These are phyloP conservation scores for Drosophila setifemur DNA, from an alignment of 1,140 invertebrate species.

Conservation along the genomic window DNA sequence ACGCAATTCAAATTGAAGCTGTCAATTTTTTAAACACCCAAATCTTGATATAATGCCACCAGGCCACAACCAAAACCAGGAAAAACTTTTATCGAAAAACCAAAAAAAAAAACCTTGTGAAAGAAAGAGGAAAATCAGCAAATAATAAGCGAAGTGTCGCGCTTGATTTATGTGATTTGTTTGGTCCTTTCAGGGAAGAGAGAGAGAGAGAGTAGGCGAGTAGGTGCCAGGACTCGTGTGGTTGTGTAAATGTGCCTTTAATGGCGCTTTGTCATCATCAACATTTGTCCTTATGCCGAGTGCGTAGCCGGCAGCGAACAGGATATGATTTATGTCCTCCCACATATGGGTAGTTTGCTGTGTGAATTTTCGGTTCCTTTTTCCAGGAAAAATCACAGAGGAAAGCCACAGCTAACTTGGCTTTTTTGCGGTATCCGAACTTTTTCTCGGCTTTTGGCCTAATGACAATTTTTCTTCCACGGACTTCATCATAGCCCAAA, in stretches of 20 bases:
- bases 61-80: background rate
- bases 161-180: slow-evolving; percentile 76
- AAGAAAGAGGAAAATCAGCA: slow-evolving; percentile 60
- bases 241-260: slow-evolving; percentile 74
- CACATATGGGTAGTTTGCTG: slow-evolving; percentile 37
- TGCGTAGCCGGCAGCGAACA: slow-evolving; percentile 61
- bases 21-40: slow-evolving; percentile 39
- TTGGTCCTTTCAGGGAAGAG: slow-evolving; percentile 42
- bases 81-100: slow-evolving; percentile 36
- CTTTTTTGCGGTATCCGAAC: slow-evolving; percentile 22
- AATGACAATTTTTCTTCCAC: slow-evolving; percentile 71
- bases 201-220: background rate
- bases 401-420: slow-evolving; percentile 59
- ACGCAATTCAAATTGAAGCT: slow-evolving; percentile 26
- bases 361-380: slow-evolving; percentile 12
- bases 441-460: slow-evolving; percentile 41
- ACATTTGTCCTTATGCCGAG: slow-evolving; percentile 75
- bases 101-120: background rate
- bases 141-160: slow-evolving; percentile 78
- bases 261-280: slow-evolving; percentile 80
- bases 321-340: slow-evolving; percentile 71
- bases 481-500: slow-evolving; percentile 17
- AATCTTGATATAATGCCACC: slow-evolving; percentile 56
- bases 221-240: slow-evolving; percentile 52
- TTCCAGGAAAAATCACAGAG: slow-evolving; percentile 28